Evolutionary conservation across 1,140 invertebrate genomes (phyloP), one percentile per base, ranked within the genome.

Genomic region (Cyclargus thomasi): DNA sequence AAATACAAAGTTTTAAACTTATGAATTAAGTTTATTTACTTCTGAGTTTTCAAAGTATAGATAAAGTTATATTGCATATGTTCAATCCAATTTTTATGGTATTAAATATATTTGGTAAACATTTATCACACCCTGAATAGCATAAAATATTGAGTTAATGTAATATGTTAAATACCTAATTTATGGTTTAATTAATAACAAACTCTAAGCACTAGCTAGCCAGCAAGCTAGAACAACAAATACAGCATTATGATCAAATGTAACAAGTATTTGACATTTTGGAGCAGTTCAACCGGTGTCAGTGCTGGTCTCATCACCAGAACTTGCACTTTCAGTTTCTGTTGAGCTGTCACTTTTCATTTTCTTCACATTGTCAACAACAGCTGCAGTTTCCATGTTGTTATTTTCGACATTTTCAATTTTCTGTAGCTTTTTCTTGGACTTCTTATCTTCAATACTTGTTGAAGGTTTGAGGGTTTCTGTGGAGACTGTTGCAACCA

Each of bases 401-500:
- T 75, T 76, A 57, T 74, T 76, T 10, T 69, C 74, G 47, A 65
- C 63, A 47, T 76, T 74, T 35, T 63, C 57, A 39, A 59, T 59
- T 59, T 77, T 77, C 21, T 65, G 17, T 1, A 77, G 72, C 67
- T 82, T 85, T 63, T 79, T 85, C 64, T 81, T 89, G 14, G 72
- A 74, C 64, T 82, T 85, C 62, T 80, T 82, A 11, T 73, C 79
- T 18, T 81, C 75, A 64, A 59, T 59, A 21, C 77, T 85, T 7
- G 83, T 79, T 0, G 78, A 83, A 0, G 90, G 89, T 82, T 89
- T 88, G 6, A 91, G 75, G 2, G 90, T 91, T 78, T 91, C 90
- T 4, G 89, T 91, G 1, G 90, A 91, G 1, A 90, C 87, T 0
- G 87, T 91, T 6, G 90, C 80, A 8, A 90, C 86, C 83, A 91